A percentile compares a stretch with the other conserved stretches of the same genome.
Conservation (phyloP, 2,113 vertebrate species). For the Myrmophylax atrothorax region DNA sequence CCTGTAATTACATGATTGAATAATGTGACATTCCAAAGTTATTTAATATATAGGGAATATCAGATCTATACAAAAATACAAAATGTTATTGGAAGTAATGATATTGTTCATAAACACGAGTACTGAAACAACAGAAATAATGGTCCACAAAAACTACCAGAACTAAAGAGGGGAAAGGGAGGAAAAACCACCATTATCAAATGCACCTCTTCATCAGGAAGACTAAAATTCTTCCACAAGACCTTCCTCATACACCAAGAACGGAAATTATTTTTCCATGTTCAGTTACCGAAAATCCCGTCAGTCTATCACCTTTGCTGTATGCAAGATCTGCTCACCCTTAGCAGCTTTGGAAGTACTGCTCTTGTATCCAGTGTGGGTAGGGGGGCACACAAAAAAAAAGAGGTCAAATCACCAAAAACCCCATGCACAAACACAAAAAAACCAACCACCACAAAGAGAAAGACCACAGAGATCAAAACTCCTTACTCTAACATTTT, state of each 20-base stretch:
- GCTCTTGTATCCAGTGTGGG: background rate
- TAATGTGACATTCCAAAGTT: background rate
- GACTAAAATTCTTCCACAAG: background rate
- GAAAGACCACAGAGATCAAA: background rate
- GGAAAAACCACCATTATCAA: background rate
- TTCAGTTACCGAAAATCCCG: background rate
- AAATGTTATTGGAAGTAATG: background rate
- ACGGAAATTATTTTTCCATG: background rate
- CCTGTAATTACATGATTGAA: background rate
- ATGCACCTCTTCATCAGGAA: background rate
- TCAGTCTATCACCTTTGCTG: background rate
- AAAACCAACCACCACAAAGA: background rate
- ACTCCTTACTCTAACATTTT: background rate
- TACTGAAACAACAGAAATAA: background rate
- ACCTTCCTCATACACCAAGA: background rate
- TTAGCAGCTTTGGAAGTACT: background rate
- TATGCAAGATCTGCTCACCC: background rate
- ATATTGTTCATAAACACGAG: background rate
- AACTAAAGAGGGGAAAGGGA: background rate
- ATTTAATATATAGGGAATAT: background rate
- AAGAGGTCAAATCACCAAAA: background rate
- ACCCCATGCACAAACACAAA: background rate
- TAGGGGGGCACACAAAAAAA: background rate
- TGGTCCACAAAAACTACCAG: background rate
- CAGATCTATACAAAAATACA: background rate